These are phyloP conservation scores for Tetramorium simillimum DNA, from an alignment of 1,140 invertebrate species.

Conservation along the genomic window DNA sequence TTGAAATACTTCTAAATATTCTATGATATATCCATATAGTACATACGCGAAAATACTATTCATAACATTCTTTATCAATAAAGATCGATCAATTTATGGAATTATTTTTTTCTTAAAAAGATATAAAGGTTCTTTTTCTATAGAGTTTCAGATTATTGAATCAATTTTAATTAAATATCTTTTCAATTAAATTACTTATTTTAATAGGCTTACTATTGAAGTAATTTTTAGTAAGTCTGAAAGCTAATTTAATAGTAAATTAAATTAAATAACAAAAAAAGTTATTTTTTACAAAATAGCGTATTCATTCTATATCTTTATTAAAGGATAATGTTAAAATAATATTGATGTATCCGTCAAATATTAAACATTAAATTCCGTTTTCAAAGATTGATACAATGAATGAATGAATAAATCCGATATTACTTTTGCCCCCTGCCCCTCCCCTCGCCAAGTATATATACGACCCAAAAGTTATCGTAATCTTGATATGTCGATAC, in stretches of 20 bases:
- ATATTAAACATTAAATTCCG: not conserved
- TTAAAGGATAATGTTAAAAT: conserved; percentile 10
- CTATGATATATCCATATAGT: not conserved
- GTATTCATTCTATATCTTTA: not conserved
- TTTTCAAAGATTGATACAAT: not conserved
- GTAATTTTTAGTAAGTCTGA: not conserved
- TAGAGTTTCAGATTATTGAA: not conserved
- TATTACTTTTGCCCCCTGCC: not conserved
- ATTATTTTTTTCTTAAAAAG: not conserved
- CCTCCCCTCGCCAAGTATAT: not conserved
- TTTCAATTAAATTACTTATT: not conserved
- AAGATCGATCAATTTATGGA: not conserved
- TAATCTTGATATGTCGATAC: conserved; percentile 22
- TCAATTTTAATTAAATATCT: not conserved
- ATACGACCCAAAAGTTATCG: conserved; percentile 3
- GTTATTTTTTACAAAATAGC: not conserved
- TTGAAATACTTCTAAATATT: not conserved
- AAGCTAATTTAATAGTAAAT: not conserved
- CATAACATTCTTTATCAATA: not conserved
- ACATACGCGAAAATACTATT: not conserved
- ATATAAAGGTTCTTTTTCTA: not conserved
- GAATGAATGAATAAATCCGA: conserved; percentile 11
- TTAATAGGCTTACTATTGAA: not conserved
- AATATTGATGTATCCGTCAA: not conserved
- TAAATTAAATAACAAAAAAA: not conserved